Percentiles rank a stretch among this genome's conserved stretches.
phyloP scores from a whole-genome alignment of 2,113 vertebrate species.

The Centropus bengalensis region DNA sequence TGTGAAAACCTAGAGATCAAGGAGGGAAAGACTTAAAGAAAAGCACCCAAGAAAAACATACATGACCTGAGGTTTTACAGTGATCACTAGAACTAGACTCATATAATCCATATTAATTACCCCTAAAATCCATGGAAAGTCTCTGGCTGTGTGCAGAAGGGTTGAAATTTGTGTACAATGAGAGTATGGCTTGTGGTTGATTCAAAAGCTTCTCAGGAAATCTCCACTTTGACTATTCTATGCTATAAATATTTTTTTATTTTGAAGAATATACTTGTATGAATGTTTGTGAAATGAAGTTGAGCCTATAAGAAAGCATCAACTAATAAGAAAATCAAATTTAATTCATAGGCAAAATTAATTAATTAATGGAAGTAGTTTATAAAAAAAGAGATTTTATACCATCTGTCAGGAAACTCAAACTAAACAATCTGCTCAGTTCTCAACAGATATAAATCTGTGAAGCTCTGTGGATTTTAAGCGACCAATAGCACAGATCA shows the following conservation, averaged over 20 bases:
- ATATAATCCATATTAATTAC: not conserved
- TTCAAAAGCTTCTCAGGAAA: not conserved
- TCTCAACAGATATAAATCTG: not conserved
- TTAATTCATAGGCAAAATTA: not conserved
- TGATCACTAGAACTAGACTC: not conserved
- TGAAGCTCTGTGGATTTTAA: not conserved
- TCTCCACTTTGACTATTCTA: not conserved
- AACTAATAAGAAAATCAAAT: constrained; percentile 16
- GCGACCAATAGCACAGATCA: not conserved
- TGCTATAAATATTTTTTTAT: not conserved
- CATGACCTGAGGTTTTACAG: not conserved
- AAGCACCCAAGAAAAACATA: not conserved
- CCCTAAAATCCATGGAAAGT: not conserved
- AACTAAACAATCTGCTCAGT: not conserved
- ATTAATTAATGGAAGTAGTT: not conserved
- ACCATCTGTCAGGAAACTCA: constrained; percentile 36
- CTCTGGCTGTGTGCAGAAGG: not conserved
- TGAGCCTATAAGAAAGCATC: not conserved
- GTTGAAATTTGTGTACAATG: not conserved
- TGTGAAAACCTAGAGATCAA: not conserved
- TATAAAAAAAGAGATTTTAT: constrained; percentile 22
- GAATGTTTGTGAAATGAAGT: not conserved
- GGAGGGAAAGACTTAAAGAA: not conserved
- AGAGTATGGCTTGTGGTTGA: not conserved
- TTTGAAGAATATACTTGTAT: constrained; percentile 2